These are phyloP conservation scores for Mungos mungo DNA, from an alignment of 2,113 vertebrate species.

Conservation along the genomic window DNA sequence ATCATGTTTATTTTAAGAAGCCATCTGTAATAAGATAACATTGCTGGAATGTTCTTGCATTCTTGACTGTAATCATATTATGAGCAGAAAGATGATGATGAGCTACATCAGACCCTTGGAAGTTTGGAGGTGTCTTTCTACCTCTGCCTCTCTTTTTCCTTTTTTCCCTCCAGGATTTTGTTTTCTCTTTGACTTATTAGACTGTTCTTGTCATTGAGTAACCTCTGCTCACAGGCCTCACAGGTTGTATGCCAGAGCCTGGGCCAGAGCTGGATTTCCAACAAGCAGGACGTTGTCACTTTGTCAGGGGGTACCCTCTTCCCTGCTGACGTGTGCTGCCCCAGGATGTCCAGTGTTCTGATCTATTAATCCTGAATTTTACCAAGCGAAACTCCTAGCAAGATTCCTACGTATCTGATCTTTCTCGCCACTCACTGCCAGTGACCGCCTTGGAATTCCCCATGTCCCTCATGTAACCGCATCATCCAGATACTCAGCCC, in stretches of 20 bases:
- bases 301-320: not conserved
- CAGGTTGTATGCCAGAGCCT: not conserved
- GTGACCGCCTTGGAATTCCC: not conserved
- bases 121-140: not conserved
- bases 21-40: not conserved
- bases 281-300: not conserved
- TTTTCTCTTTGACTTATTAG: not conserved
- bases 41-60: not conserved
- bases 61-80: not conserved
- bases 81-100: not conserved
- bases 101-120: not conserved
- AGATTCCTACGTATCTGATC: not conserved
- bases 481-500: not conserved
- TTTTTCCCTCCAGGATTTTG: not conserved
- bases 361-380: not conserved
- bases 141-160: not conserved
- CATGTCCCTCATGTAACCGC: not conserved
- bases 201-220: not conserved
- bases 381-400: not conserved
- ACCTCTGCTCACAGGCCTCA: not conserved
- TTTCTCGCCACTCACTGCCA: not conserved
- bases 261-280: not conserved
- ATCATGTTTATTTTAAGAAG: not conserved
- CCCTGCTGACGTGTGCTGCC: rapidly evolving
- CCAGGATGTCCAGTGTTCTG: not conserved